Evolutionary conservation across 2,113 vertebrate species (phyloP).

Genomic region (Pollimyrus isidori): DNA sequence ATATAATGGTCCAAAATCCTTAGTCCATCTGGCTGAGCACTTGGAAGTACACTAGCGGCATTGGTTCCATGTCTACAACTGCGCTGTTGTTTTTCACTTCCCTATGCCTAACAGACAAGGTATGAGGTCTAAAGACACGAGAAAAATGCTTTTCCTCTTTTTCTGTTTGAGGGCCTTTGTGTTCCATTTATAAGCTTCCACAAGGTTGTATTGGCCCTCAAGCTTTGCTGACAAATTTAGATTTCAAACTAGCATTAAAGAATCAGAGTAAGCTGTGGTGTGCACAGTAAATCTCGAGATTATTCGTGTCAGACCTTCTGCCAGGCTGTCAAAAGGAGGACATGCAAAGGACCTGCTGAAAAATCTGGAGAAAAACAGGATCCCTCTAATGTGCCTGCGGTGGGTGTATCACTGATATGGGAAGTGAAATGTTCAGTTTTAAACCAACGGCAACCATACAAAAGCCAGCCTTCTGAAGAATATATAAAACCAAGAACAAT

Average conservation of each 20-base stretch:
- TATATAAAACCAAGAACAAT: neutral
- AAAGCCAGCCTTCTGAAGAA: neutral
- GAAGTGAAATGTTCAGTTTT: neutral
- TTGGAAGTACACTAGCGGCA: neutral
- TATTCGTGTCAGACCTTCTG: neutral
- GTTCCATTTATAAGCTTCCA: neutral
- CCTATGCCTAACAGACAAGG: neutral
- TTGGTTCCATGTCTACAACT: neutral
- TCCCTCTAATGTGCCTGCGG: neutral
- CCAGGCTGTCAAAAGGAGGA: neutral
- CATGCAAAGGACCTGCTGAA: neutral
- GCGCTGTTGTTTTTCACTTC: neutral
- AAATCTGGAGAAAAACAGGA: neutral
- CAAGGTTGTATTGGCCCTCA: neutral
- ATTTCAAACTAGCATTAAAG: neutral
- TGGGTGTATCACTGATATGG: neutral
- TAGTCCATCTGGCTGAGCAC: neutral
- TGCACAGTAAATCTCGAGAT: constrained; percentile 1
- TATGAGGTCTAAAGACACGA: neutral
- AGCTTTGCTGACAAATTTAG: neutral
- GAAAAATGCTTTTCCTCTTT: neutral
- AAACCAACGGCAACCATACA: neutral
- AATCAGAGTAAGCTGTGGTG: neutral
- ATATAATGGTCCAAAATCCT: neutral
- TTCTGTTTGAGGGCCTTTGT: neutral